Evolutionary conservation across 2,797 vertebrate species (phyloP).

Genomic region (Sandelia bainsii): DNA sequence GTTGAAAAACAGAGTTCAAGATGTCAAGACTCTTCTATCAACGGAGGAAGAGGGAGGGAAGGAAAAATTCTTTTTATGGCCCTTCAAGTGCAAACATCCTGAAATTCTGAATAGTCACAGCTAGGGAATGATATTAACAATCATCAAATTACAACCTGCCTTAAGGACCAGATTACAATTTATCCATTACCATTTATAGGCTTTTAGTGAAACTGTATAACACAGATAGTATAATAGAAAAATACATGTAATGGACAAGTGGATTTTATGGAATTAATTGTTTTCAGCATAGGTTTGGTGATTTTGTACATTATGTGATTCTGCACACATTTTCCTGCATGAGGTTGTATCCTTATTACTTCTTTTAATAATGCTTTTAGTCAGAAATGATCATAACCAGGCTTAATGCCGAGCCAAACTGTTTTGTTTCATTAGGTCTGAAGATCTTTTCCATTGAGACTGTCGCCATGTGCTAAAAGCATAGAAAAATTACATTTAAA

Average conservation of each 20-base stretch:
- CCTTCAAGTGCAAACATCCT: constrained; percentile 60
- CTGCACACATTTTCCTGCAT: neutral
- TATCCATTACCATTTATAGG: neutral
- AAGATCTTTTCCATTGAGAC: neutral
- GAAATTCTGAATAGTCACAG: constrained; percentile 45
- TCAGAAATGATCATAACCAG: neutral
- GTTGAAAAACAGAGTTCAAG: constrained; percentile 6
- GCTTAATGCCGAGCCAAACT: neutral
- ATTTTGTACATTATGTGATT: neutral
- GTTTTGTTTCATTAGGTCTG: neutral
- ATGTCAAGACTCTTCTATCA: constrained; percentile 4
- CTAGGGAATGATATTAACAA: constrained; percentile 38
- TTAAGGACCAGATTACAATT: constrained; percentile 19
- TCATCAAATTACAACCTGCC: constrained; percentile 27
- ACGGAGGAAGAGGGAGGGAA: constrained; percentile 34
- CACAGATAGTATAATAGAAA: neutral
- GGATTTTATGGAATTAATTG: neutral
- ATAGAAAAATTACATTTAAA: neutral
- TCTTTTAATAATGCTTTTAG: neutral
- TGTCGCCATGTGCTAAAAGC: neutral
- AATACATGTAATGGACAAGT: neutral
- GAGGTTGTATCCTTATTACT: neutral
- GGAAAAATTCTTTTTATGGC: constrained; percentile 49
- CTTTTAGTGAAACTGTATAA: neutral
- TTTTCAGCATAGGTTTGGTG: neutral